Base-by-base conservation (phyloP, 92 coral and sea anemone species). In the Heteractis magnifica region DNA sequence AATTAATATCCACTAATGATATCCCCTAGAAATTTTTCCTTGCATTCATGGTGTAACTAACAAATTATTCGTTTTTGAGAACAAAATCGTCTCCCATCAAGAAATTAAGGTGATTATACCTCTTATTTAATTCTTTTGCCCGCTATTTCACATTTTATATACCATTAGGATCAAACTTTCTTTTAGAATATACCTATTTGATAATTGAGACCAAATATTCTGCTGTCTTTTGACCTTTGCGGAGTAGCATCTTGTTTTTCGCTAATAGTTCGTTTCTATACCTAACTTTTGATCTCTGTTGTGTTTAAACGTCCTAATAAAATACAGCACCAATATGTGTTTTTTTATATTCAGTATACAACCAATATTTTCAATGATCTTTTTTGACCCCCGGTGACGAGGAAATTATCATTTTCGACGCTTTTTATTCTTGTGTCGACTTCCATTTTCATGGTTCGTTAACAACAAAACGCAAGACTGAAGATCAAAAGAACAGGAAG, bases 381-480 rank as follows among this genome's bases (percentile, higher is more conserved):
- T 74, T 14, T 49, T 20, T 20, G 21, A 49, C 5, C 51, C 10
- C n/a, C 19, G 13, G 7, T 51, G 13, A 49, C 56, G 56, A 49
- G 23, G 53, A 65, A 5, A 74, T 49, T 11, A 8, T 74, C 10
- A 12, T 21, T 72, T 26, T 49, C 4, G 23, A 74, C 51, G 19
- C 55, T 74, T 65, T 16, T 65, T 16, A 15, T 26, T 73, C 19
- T 73, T 44, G 49, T 74, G 20, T 51, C 78, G 78, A 6, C 49
- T 34, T 21, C 44, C 44, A 11, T 8, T 78, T 56, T 77, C 65
- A 77, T 52, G 80, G 80, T 55, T 15, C 13, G 65, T 56, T 20
- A 56, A 19, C 71, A 83, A 16, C 75, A 4, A 8, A 56, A 83
- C 58, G 75, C 74, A 83, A 59, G 41, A 77, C 26, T 51, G 53